A percentile compares a stretch with the other conserved stretches of the same genome.
Evolutionary conservation across 2,888 invertebrate genomes (phyloP).

Genomic region (Pseudanteris insignis): DNA sequence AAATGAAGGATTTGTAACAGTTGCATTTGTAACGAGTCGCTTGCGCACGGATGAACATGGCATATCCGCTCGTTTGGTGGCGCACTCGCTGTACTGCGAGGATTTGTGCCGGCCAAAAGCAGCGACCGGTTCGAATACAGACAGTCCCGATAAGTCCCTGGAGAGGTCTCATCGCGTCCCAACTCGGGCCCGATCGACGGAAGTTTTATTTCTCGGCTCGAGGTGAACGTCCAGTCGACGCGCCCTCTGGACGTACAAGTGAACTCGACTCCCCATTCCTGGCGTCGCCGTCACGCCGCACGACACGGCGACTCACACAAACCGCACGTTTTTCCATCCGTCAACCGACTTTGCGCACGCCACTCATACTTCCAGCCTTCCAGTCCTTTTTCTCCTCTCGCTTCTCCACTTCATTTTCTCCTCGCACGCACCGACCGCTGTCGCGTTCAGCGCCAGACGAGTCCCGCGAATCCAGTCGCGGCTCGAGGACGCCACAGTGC

Average conservation of each 20-base stretch:
- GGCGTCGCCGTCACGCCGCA: constrained; percentile 29
- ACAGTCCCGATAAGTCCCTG: constrained; percentile 62
- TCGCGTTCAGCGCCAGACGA: too few species aligned
- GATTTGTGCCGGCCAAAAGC: constrained; percentile 61
- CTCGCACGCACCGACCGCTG: too few species aligned
- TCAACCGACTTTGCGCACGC: constrained; percentile 23
- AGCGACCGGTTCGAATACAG: constrained; percentile 59
- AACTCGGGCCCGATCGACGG: constrained; percentile 53
- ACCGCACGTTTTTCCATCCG: constrained; percentile 28
- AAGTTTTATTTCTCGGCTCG: constrained; percentile 37
- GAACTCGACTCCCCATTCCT: constrained; percentile 55
- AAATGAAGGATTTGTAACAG: constrained; percentile 20
- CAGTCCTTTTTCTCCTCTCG: too few species aligned
- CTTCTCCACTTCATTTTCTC: too few species aligned
- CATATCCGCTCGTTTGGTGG: constrained; percentile 45
- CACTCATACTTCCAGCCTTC: constrained; percentile 26
- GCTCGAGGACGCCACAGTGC: too few species aligned
- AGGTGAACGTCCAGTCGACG: constrained; percentile 59
- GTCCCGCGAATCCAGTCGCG: too few species aligned
- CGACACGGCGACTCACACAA: constrained; percentile 34
- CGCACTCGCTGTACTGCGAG: too few species aligned
- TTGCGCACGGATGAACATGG: constrained; percentile 48
- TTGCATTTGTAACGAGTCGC: constrained; percentile 23
- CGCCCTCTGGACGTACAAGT: constrained; percentile 58
- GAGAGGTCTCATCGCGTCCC: constrained; percentile 53